These are phyloP conservation scores for Syngnathus scovelli DNA, from an alignment of 2,113 vertebrate species.

Conservation along the genomic window DNA sequence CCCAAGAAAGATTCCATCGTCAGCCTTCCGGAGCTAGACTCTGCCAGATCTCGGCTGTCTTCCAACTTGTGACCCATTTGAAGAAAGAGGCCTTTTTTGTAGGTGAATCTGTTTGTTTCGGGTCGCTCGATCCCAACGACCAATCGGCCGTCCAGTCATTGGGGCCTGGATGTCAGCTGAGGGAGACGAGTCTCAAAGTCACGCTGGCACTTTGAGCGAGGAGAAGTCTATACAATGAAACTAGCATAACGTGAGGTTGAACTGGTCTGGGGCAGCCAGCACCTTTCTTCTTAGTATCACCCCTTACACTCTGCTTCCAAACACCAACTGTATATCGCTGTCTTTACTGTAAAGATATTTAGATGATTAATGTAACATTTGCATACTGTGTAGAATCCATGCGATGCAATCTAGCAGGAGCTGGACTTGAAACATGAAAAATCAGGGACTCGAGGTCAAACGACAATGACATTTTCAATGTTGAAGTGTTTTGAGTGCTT, in stretches of 20 bases:
- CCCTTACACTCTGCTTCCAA: slow-evolving; percentile 69
- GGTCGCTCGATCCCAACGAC: slow-evolving; percentile 56
- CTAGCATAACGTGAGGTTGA: slow-evolving; percentile 61
- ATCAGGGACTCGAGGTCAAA: slow-evolving; percentile 75
- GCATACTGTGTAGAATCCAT: slow-evolving; percentile 73
- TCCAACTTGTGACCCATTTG: slow-evolving; percentile 92
- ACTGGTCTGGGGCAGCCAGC: slow-evolving; percentile 66
- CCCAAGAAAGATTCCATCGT: slow-evolving; percentile 80
- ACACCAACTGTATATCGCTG: slow-evolving; percentile 70
- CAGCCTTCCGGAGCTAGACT: slow-evolving; percentile 84
- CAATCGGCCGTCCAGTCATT: slow-evolving; percentile 51
- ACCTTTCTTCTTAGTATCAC: slow-evolving; percentile 69
- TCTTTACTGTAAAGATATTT: slow-evolving; percentile 70
- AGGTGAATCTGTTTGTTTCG: slow-evolving; percentile 57
- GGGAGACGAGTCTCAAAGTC: slow-evolving; percentile 53
- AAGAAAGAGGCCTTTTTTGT: slow-evolving; percentile 68
- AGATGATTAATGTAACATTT: slow-evolving; percentile 65
- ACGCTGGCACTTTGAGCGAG: slow-evolving; percentile 42
- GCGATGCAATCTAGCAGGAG: slow-evolving; percentile 74
- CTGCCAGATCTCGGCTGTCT: slow-evolving; percentile 85
- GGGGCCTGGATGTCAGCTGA: slow-evolving; percentile 50
- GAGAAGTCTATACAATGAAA: slow-evolving; percentile 59
- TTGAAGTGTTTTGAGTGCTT: slow-evolving; percentile 70
- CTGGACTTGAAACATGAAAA: slow-evolving; percentile 68
- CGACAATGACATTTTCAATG: slow-evolving; percentile 72